phyloP scores from a whole-genome alignment of 2,888 invertebrate genomes.

The Daptonema setosum region DNA sequence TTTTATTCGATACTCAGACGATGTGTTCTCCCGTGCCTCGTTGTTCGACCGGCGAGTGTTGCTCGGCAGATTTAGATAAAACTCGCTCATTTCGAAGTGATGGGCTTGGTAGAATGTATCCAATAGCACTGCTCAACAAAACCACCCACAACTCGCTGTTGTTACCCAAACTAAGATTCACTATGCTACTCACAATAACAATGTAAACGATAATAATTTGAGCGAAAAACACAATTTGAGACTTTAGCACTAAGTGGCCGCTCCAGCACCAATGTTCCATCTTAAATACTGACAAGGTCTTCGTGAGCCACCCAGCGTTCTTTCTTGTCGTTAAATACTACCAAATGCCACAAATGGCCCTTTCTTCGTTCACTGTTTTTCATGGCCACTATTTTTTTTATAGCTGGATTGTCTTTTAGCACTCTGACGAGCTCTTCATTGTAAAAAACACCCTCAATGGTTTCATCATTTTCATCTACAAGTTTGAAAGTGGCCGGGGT shows the following conservation, averaged over 20 bases:
- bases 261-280: not conserved
- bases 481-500: not conserved
- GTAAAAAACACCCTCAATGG: conserved; percentile 1
- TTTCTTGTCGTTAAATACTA: not conserved
- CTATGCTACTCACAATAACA: not conserved
- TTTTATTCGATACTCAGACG: not conserved
- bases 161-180: not conserved
- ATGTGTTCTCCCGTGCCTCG: not conserved
- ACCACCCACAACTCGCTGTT: not conserved
- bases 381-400: not conserved
- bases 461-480: not conserved
- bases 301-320: not conserved
- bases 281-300: not conserved
- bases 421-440: not conserved
- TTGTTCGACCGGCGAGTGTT: not conserved
- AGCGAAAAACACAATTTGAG: not conserved
- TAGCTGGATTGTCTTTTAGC: not conserved
- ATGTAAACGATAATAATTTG: not conserved
- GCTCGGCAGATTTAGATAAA: conserved; percentile 4
- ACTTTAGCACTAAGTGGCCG: not conserved
- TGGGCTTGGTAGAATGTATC: not conserved
- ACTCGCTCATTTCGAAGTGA: not conserved
- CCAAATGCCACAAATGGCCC: not conserved
- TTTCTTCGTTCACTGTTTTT: not conserved
- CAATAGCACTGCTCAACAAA: not conserved